phyloP scores from a whole-genome alignment of 2,113 vertebrate species.

The Dolichotis patagonum region DNA sequence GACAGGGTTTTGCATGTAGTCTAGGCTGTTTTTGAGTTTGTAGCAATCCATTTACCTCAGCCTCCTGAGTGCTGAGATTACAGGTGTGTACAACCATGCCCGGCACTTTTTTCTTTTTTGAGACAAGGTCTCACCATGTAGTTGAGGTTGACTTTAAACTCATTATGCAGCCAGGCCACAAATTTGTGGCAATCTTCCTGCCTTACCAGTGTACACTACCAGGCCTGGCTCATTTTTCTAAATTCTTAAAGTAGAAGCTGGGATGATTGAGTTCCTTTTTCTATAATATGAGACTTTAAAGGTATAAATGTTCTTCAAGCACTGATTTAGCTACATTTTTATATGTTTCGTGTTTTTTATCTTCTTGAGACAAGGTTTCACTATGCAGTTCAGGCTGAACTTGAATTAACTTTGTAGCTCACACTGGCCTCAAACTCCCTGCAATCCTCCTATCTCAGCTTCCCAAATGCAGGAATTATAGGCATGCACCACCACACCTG shows the following conservation, averaged over 20 bases:
- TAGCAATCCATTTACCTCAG: too few species aligned
- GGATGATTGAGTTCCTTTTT: slow-evolving; percentile 11
- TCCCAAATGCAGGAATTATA: too few species aligned
- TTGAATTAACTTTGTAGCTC: too few species aligned
- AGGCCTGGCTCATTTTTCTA: not conserved
- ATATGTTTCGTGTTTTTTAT: not conserved
- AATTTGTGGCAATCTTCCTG: not conserved
- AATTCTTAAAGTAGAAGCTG: slow-evolving; percentile 25
- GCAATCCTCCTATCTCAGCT: too few species aligned
- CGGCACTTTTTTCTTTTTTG: not conserved
- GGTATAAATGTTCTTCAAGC: slow-evolving; percentile 1
- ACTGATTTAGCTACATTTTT: slow-evolving; percentile 14
- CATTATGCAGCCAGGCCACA: not conserved
- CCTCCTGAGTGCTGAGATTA: too few species aligned
- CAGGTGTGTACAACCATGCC: too few species aligned
- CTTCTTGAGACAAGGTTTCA: not conserved
- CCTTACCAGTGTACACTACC: not conserved
- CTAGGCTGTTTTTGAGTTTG: not conserved
- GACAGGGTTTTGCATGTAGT: not conserved
- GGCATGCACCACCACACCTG: too few species aligned
- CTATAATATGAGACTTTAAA: not conserved
- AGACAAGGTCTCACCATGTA: not conserved
- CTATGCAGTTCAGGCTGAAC: too few species aligned
- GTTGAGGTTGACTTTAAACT: not conserved
- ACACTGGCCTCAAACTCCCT: too few species aligned